Conservation (phyloP, 2,113 vertebrate genomes). For the Solea senegalensis region DNA sequence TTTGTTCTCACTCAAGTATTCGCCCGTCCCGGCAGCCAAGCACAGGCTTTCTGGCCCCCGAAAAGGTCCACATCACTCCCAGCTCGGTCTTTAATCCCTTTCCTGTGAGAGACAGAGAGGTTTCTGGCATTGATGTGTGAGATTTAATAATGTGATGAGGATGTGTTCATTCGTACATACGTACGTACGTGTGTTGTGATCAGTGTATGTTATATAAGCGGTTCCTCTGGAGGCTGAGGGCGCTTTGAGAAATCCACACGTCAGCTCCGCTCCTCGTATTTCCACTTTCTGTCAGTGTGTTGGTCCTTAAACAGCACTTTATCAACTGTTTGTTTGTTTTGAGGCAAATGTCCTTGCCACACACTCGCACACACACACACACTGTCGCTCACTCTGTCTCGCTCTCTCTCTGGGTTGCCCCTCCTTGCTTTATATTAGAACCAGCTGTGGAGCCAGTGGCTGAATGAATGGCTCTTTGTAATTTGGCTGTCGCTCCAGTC, state of each 20-base stretch:
- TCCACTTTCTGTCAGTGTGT: constrained; percentile 58
- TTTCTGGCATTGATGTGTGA: constrained; percentile 1
- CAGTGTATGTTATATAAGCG: not conserved
- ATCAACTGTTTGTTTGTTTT: constrained; percentile 70
- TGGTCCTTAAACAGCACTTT: constrained; percentile 53
- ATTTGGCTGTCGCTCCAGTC: constrained; percentile 73
- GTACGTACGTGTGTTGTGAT: not conserved
- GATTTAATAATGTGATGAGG: not conserved
- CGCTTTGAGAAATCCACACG: constrained; percentile 5
- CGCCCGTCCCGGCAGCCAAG: constrained; percentile 16
- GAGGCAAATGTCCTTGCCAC: constrained; percentile 56
- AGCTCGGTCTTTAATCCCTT: not conserved
- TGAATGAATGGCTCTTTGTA: constrained; percentile 85
- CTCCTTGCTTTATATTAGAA: constrained; percentile 81
- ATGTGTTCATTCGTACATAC: not conserved
- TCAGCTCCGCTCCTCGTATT: constrained; percentile 26
- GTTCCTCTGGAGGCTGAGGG: not conserved
- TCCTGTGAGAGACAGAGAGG: too few relatives aligned
- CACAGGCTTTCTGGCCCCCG: not conserved
- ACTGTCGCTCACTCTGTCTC: constrained; percentile 34
- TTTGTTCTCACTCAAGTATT: constrained; percentile 49
- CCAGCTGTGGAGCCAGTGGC: constrained; percentile 80
- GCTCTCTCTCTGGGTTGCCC: constrained; percentile 62
- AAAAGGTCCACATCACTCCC: not conserved
- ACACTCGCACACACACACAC: constrained; percentile 18